Percentiles rank a stretch among this genome's conserved stretches.
Conservation (phyloP, 2,113 vertebrate species). For the Cnemophilus loriae region DNA sequence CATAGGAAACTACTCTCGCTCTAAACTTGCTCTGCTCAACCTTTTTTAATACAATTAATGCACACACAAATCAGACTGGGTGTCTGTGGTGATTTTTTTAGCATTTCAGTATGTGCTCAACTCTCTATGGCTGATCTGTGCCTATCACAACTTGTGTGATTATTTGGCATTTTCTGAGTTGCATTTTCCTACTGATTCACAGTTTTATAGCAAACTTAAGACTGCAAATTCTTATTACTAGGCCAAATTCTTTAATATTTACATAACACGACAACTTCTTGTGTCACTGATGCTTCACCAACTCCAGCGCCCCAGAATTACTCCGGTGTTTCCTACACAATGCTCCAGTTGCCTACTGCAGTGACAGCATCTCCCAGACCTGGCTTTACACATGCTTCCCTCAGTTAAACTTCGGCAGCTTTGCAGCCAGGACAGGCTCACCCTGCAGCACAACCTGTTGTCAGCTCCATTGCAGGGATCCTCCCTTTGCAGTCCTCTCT, state of each 20-base stretch:
- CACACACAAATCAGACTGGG: not conserved
- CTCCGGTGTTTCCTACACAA: not conserved
- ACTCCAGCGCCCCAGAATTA: not conserved
- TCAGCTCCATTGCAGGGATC: not conserved
- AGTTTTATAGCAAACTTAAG: not conserved
- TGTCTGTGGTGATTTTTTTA: not conserved
- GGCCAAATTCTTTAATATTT: not conserved
- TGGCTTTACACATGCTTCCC: fast-evolving
- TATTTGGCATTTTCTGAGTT: not conserved
- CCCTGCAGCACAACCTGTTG: not conserved
- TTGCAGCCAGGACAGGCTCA: not conserved
- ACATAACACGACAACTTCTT: not conserved
- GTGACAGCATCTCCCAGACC: not conserved
- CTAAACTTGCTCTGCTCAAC: not conserved
- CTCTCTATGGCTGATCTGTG: not conserved
- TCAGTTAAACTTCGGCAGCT: not conserved
- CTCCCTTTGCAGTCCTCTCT: not conserved
- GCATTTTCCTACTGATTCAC: not conserved
- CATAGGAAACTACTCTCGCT: not conserved
- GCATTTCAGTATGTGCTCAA: not conserved
- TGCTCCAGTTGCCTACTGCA: not conserved
- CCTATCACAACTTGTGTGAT: not conserved
- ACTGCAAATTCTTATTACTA: not conserved
- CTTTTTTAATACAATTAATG: not conserved
- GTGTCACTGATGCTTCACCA: not conserved